Evolutionary conservation across 37 sponge, comb jelly and placozoan species (phyloP), one percentile per base, ranked within the genome.

Genomic region (Hexactinellida sp.): DNA sequence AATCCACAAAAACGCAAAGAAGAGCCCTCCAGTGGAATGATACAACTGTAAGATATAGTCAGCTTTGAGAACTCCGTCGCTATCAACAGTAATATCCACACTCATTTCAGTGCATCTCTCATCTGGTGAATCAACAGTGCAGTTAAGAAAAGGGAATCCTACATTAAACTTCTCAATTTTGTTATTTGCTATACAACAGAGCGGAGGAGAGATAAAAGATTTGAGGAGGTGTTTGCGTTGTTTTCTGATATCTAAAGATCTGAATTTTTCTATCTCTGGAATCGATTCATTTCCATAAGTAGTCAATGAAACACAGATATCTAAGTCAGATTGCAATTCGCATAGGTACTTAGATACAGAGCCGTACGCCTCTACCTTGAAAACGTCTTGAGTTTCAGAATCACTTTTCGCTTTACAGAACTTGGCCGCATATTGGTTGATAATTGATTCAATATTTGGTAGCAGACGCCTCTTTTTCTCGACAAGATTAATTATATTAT

Each of bases 311-410:
- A 63, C 76, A n/a, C 28, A 63, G 34, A 63, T 28, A 23, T 63
- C 76, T 63, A 63, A 63, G 76, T 63, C 76, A 32, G 76, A 63
- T 63, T 63, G 76, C 76, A 63, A 25, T 10, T 63, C 76, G 13
- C 76, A 63, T n/a, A 63, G 76, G 30, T 63, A 63, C 5, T 25
- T n/a, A 28, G 76, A 63, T 21, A n/a, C 30, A n/a, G 76, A 63
- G 3, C 76, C 76, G 76, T 25, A 63, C 13, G 76, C 76, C 5
- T 25, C 30, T n/a, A 63, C 34, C 3, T 28, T 3, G 76, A 63
- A 63, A 10, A 63, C 13, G 5, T 63, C 30, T 10, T 63, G 19
- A 32, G 13, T 28, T n/a, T 63, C 32, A 63, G 19, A 63, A 28
- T 5, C 34, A 5, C 13, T 23, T 7, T n/a, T 28, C 5, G 76